These are phyloP conservation scores for Callaeas wilsoni DNA, from an alignment of 2,113 vertebrate species.

Conservation along the genomic window DNA sequence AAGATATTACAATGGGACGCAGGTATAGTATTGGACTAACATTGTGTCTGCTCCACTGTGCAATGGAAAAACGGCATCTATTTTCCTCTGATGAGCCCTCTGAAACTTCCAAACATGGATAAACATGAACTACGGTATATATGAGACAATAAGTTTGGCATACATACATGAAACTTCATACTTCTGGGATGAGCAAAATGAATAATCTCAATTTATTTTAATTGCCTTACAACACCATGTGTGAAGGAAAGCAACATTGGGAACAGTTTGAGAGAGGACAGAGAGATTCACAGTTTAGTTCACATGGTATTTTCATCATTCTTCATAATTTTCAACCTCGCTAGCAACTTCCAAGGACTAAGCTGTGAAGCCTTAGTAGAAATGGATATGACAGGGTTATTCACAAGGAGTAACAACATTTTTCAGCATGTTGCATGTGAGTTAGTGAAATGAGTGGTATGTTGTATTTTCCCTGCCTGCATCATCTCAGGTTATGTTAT, in stretches of 20 bases:
- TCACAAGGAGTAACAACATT: not conserved
- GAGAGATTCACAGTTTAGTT: not conserved
- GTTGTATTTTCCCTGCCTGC: constrained; percentile 26
- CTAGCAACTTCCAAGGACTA: not conserved
- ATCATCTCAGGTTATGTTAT: constrained; percentile 18
- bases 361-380: not conserved
- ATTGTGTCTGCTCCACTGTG: not conserved
- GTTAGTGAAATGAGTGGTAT: not conserved
- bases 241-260: not conserved
- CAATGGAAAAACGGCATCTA: not conserved
- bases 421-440: not conserved
- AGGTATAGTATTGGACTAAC: not conserved
- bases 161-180: constrained; percentile 26
- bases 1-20: not conserved
- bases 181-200: constrained; percentile 40
- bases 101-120: constrained; percentile 47
- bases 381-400: not conserved
- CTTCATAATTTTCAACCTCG: not conserved
- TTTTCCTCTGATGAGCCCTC: not conserved
- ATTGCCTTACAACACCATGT: not conserved
- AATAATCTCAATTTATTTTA: not conserved
- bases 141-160: constrained; percentile 47
- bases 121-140: constrained; percentile 3
- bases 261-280: not conserved
- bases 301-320: not conserved